Base-by-base conservation (phyloP, 2,888 invertebrate species). In the Dasysyrphus albostriatus region DNA sequence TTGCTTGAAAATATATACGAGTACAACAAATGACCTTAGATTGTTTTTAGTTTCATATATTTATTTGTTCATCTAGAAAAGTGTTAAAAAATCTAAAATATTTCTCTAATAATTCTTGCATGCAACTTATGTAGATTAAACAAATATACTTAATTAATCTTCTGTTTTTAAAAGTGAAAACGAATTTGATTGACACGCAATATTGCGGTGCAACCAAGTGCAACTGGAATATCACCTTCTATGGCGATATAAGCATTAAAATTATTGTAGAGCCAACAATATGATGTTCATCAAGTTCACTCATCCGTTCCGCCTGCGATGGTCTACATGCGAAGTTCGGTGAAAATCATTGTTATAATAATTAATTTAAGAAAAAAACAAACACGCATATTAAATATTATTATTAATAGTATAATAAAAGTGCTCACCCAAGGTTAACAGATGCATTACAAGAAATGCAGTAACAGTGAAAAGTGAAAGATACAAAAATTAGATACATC, bases 391-490 rank as follows among this genome's bases (percentile, higher is more conserved):
- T 1, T 42, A 65, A 44, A 44, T 39, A 51, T 54, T 24, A 51
- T 54, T 54, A 54, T 54, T 54, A 54, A 54, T 61, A 47, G 39
- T 29, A n/a, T n/a, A 49, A 65, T 72, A 77, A 32, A 73, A 77
- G 42, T 73, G 54, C 24, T 56, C 61, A 49, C 6, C 44, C 69
- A 56, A 65, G 51, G 73, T 44, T 67, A 67, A 67, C 67, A 67
- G 67, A 67, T 67, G 34, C 34, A 67, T 49, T 49, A 49, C 49
- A 49, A 49, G 72, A 39, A 59, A 74, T 80, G 59, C 39, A 61
- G 39, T 72, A 29, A 58, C 56, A 54, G 75, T 77, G 76, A 61
- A 85, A 85, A 81, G 80, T 76, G 80, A 79, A 79, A 84, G 84
- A 80, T 79, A 61, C 10, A 58, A 72, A 24, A 51, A 39, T 39